These are phyloP conservation scores for Ispidina lecontei DNA, from an alignment of 2,797 vertebrate genomes.

Conservation along the genomic window DNA sequence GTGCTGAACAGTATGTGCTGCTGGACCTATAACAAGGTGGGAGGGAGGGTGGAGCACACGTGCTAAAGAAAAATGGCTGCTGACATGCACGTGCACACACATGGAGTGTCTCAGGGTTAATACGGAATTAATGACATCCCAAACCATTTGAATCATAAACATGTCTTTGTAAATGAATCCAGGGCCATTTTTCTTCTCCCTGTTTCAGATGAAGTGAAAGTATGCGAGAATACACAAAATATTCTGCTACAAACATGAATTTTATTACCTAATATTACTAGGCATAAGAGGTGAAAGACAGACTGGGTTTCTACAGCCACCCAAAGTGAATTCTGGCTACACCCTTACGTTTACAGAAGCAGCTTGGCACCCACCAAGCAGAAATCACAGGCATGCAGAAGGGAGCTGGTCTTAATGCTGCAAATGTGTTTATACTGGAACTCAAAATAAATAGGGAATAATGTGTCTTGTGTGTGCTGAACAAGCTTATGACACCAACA, in stretches of 20 bases:
- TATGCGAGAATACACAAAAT: not conserved
- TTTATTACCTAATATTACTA: not conserved
- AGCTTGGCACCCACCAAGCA: constrained; percentile 56
- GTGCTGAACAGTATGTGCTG: not conserved
- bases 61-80: not conserved
- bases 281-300: not conserved
- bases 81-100: not conserved
- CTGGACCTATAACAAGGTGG: not conserved
- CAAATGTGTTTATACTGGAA: constrained; percentile 69
- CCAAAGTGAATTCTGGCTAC: constrained; percentile 51
- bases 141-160: not conserved
- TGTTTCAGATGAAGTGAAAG: constrained; percentile 5
- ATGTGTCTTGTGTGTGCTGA: constrained; percentile 49
- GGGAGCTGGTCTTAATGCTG: constrained; percentile 47
- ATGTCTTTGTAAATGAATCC: not conserved
- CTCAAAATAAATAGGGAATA: constrained; percentile 71
- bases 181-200: not conserved
- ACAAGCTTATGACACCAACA: constrained; percentile 57
- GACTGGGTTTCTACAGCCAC: constrained; percentile 15
- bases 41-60: not conserved
- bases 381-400: constrained; percentile 58
- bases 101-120: not conserved
- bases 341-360: constrained; percentile 63
- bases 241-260: not conserved
- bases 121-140: not conserved